Base-by-base conservation (phyloP, 2,113 vertebrate genomes). In the Fukomys damarensis region DNA sequence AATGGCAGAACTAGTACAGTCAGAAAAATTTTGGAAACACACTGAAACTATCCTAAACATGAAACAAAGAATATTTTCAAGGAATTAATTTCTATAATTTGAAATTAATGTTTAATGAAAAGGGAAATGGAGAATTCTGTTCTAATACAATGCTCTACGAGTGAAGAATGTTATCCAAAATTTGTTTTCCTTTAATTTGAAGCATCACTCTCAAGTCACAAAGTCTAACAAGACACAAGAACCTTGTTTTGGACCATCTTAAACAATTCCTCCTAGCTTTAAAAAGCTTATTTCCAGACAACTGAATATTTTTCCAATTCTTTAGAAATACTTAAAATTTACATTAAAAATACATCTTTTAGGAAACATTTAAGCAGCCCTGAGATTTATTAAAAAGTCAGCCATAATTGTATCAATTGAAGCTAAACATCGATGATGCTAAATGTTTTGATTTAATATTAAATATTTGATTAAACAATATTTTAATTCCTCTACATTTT, bases 21-120 rank as follows among this genome's bases (percentile, higher is more conserved):
- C 76, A 84, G 82, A 93, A 88, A 95, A 84, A 70, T 95, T 58
- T 70, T 56, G 11, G 91, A 93, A 87, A 17, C 65, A 91, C 20
- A 43, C 3, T 86, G 70, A 52, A 95, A 93, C 95, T 54, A 97
- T 84, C 20, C 52, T 74, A 91, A 84, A 84, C 0, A 56, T 81
- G 70, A 89, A 89, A 93, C 89, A 72, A 61, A 58, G 30, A 92
- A 6, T 93, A 66, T 85, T 95, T 88, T 43, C 66, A 93, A 86
- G 35, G 26, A 87, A 93, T 58, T 91, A 61, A 80, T 32, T n/a
- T 17, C 32, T 35, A 82, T 89, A 86, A 93, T 90, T 89, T 87
- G 38, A 97, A 95, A 90, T 85, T 59, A 66, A 11, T 68, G 14
- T 76, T 94, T 86, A 86, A 65, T 93, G 68, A 77, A 86, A 32